Conservation (phyloP, 2,797 vertebrate genomes). For the Hirundo rustica region DNA sequence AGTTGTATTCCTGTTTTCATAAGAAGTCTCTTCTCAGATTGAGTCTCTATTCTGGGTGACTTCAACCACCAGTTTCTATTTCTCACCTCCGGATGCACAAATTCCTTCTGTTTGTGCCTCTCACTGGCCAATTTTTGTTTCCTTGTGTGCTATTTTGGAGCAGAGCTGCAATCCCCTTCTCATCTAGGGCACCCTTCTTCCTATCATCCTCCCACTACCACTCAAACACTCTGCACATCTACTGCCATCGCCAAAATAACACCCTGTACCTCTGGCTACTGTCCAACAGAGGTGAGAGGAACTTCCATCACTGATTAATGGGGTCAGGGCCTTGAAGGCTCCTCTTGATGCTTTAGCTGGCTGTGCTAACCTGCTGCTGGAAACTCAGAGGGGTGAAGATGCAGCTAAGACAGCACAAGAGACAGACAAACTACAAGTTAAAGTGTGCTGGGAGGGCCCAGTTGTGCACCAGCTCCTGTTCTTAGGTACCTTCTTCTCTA, state of each 20-base stretch:
- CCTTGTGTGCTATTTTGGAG: not conserved
- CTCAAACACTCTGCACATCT: not conserved
- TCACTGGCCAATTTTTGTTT: not conserved
- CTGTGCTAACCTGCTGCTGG: slow-evolving; percentile 29
- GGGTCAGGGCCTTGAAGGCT: not conserved
- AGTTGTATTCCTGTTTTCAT: not conserved
- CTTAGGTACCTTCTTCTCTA: not conserved
- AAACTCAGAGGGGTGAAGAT: not conserved
- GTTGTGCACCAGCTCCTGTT: not conserved
- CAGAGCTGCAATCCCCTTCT: not conserved
- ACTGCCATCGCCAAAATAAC: not conserved
- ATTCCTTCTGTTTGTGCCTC: not conserved
- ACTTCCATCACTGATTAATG: not conserved
- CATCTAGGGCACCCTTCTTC: not conserved
- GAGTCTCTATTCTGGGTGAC: not conserved
- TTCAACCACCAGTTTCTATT: slow-evolving; percentile 23
- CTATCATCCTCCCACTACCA: not conserved
- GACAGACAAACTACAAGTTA: not conserved
- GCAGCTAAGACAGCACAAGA: not conserved
- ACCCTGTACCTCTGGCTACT: not conserved
- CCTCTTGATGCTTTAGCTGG: slow-evolving; percentile 32
- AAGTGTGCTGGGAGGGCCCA: not conserved
- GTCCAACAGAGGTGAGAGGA: not conserved
- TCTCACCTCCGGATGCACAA: not conserved
- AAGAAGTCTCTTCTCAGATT: not conserved